Evolutionary conservation across 2,113 vertebrate genomes (phyloP).

Genomic region (Machaerirhynchus nigripectus): DNA sequence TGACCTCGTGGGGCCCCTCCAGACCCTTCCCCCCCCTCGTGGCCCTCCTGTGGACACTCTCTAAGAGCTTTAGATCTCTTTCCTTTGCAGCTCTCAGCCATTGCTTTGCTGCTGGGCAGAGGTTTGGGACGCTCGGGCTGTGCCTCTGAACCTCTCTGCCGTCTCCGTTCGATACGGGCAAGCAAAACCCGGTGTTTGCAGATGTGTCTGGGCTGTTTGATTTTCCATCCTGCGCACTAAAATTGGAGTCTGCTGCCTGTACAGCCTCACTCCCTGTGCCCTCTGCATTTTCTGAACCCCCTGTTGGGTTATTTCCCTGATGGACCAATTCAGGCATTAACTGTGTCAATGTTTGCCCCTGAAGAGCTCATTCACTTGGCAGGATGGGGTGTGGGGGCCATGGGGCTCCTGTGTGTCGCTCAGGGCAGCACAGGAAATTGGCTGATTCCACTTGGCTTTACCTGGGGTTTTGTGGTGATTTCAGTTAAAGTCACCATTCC

Average conservation of each 20-base stretch:
- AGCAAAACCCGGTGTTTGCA: background rate
- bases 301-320: background rate
- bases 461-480: background rate
- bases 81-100: background rate
- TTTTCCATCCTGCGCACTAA: background rate
- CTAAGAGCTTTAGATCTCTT: background rate
- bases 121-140: background rate
- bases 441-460: background rate
- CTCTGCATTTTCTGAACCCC: background rate
- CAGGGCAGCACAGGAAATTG: background rate
- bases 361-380: background rate
- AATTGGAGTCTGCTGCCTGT: background rate
- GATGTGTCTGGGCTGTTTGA: background rate
- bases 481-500: background rate
- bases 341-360: constrained; percentile 8
- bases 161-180: accelerated
- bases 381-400: accelerated
- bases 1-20: background rate
- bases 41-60: background rate
- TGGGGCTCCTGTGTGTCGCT: background rate
- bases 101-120: accelerated
- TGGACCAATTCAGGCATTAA: background rate
- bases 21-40: background rate
- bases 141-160: background rate
- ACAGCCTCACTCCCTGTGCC: background rate